These are phyloP conservation scores for Porites lutea DNA, from an alignment of 64 coral and sea anemone species.

Conservation along the genomic window DNA sequence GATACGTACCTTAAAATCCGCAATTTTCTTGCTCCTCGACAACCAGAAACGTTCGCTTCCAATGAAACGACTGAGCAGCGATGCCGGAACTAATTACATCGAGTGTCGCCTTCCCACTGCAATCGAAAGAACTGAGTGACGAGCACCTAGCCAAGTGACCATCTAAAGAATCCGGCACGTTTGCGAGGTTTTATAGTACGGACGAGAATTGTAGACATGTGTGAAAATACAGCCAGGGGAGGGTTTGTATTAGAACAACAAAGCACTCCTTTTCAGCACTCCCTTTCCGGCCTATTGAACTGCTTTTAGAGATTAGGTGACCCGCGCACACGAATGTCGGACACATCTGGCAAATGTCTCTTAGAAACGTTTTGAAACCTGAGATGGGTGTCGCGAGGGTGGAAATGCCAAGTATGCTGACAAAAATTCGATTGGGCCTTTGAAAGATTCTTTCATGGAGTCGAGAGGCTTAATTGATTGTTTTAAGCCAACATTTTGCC, in stretches of 20 bases:
- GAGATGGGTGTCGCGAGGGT: slow-evolving; percentile 15
- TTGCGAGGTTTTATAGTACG: neutral
- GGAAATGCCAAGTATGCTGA: slow-evolving; percentile 35
- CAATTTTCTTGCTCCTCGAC: neutral
- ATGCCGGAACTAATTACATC: neutral
- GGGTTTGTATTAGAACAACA: slow-evolving; percentile 3
- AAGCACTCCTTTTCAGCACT: neutral
- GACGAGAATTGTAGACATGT: slow-evolving; percentile 1
- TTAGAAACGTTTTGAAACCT: slow-evolving; percentile 19
- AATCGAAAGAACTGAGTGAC: neutral
- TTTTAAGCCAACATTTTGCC: slow-evolving; percentile 31
- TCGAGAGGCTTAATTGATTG: slow-evolving; percentile 6
- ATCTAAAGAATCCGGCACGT: neutral
- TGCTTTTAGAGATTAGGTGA: slow-evolving; percentile 1
- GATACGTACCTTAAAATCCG: neutral
- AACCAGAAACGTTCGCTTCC: no score
- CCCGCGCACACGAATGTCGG: neutral
- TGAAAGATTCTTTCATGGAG: slow-evolving; percentile 38
- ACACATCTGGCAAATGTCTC: slow-evolving; percentile 5
- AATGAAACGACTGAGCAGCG: neutral
- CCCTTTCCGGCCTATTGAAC: slow-evolving; percentile 44
- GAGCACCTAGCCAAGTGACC: neutral
- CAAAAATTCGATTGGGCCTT: neutral
- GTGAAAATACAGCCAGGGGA: neutral
- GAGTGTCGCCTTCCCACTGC: no score